A percentile compares a stretch with the other conserved stretches of the same genome.
Conservation (phyloP, 2,888 invertebrate genomes). For the Cryptus viduatorius region DNA sequence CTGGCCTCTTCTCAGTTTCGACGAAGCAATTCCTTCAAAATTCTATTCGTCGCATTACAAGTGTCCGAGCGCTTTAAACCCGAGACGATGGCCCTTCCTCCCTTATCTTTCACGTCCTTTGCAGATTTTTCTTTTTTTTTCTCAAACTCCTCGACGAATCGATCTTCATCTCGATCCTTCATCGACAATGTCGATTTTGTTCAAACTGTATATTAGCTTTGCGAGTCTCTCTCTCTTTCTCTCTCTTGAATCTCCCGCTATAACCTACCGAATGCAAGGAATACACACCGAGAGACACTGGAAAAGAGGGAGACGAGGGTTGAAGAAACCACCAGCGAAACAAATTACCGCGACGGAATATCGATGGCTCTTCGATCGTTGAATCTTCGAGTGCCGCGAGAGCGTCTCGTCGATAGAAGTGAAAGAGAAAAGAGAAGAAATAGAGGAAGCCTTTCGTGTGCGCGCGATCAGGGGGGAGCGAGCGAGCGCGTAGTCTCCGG, state of each 20-base stretch:
- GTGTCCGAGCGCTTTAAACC: neutral
- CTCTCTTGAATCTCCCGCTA: too few species aligned
- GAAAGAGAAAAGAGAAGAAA: conserved; percentile 57
- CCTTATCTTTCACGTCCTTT: neutral
- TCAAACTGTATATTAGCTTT: neutral
- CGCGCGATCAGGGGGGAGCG: conserved; percentile 1
- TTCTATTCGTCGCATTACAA: conserved; percentile 5
- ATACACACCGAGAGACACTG: conserved; percentile 13
- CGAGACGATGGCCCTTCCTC: neutral
- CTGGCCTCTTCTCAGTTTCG: conserved; percentile 40
- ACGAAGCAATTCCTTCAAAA: conserved; percentile 12
- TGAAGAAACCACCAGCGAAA: conserved; percentile 36
- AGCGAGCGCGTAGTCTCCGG: conserved; percentile 54
- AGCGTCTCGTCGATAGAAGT: conserved; percentile 61
- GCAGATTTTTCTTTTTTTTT: neutral
- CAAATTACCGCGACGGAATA: conserved; percentile 66
- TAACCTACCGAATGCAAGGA: neutral
- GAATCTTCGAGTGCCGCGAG: conserved; percentile 44
- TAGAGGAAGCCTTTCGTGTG: conserved; percentile 1
- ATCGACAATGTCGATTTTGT: neutral
- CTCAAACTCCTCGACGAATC: conserved; percentile 77
- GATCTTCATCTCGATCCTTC: neutral
- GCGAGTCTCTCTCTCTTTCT: too few species aligned
- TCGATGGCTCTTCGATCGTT: conserved; percentile 59
- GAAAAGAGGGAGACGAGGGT: neutral